A percentile compares a stretch with the other conserved stretches of the same genome.
phyloP scores from a whole-genome alignment of 1,140 invertebrate species.

The Kradibia gibbosae region DNA sequence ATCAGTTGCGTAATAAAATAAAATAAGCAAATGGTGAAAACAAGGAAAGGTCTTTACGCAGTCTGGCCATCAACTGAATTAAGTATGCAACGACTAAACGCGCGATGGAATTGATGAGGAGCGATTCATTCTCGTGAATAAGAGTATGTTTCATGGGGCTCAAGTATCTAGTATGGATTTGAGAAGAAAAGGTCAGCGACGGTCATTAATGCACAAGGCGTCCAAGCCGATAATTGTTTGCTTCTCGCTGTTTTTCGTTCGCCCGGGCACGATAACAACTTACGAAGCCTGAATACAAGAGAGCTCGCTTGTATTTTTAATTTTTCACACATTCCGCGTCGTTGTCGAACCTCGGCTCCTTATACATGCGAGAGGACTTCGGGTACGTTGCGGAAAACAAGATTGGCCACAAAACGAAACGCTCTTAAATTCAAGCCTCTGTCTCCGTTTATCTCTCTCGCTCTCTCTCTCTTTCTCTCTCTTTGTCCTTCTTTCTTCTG shows the following conservation, averaged over 20 bases:
- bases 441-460: neutral
- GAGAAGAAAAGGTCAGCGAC: neutral
- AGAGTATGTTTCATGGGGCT: neutral
- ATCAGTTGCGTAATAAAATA: neutral
- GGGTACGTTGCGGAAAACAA: slow-evolving; percentile 11
- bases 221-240: slow-evolving; percentile 18
- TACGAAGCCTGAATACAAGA: slow-evolving; percentile 32
- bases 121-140: neutral
- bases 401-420: slow-evolving; percentile 27
- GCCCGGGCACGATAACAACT: slow-evolving; percentile 13
- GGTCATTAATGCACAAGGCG: neutral
- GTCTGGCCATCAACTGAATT: neutral
- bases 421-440: slow-evolving; percentile 36
- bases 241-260: neutral
- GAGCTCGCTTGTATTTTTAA: slow-evolving; percentile 43
- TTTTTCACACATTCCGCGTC: slow-evolving; percentile 42
- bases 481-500: neutral
- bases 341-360: neutral
- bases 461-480: neutral
- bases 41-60: neutral
- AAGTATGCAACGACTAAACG: neutral
- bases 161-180: neutral
- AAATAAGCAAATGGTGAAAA: neutral
- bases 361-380: neutral
- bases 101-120: neutral